phyloP scores from a whole-genome alignment of 2,797 vertebrate species.

The Melanotaenia pygmaea region DNA sequence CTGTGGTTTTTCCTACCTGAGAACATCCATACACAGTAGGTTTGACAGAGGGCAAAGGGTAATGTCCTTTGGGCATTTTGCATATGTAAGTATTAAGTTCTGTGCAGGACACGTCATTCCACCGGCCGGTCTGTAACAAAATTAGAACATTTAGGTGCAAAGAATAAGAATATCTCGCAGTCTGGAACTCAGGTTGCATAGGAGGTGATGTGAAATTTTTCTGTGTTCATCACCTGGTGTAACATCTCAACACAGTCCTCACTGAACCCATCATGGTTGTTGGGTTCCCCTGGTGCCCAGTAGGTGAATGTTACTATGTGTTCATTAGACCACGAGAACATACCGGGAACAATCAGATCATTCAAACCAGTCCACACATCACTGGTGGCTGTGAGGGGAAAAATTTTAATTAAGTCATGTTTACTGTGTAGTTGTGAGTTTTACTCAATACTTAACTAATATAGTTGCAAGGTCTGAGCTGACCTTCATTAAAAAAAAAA shows the following conservation, averaged over 20 bases:
- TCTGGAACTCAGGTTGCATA: not conserved
- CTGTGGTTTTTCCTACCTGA: conserved; percentile 59
- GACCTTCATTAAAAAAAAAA: not conserved
- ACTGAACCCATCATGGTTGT: conserved; percentile 79
- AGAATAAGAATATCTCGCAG: not conserved
- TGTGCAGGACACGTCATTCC: conserved; percentile 82
- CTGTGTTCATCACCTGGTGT: conserved; percentile 62
- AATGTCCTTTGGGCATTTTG: conserved; percentile 82
- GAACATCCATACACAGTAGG: conserved; percentile 82
- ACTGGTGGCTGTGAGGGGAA: conserved; percentile 68
- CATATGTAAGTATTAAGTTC: conserved; percentile 84
- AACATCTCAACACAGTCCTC: conserved; percentile 85
- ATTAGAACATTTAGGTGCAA: not conserved
- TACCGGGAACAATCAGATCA: conserved; percentile 69
- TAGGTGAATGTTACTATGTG: conserved; percentile 78
- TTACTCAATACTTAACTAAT: not conserved
- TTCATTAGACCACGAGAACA: conserved; percentile 80
- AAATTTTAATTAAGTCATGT: not conserved
- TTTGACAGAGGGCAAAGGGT: conserved; percentile 77
- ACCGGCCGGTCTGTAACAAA: conserved; percentile 77
- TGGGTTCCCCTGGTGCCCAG: conserved; percentile 85
- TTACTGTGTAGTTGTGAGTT: not conserved
- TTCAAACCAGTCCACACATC: conserved; percentile 84
- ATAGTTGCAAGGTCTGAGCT: not conserved
- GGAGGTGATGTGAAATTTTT: not conserved